Conservation (phyloP, 2,113 vertebrate species). For the Coptodon bakossiorum region DNA sequence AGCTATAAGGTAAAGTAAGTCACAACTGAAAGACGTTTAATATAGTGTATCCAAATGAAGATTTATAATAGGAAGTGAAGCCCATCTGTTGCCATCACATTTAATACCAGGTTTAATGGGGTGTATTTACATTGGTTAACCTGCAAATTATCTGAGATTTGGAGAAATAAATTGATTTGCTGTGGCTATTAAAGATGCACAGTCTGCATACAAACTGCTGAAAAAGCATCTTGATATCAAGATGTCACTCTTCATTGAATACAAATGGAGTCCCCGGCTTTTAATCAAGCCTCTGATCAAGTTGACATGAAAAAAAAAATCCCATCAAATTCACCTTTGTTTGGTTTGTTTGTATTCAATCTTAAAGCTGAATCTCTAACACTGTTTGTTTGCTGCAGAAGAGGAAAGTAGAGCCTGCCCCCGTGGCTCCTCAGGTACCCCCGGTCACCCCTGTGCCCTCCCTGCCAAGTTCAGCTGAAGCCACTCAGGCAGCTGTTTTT, state of each 20-base stretch:
- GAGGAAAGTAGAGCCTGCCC: conserved; percentile 83
- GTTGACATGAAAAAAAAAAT: background rate
- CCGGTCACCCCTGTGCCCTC: conserved; percentile 77
- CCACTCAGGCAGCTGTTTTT: conserved; percentile 78
- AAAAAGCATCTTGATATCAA: background rate
- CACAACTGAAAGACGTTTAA: background rate
- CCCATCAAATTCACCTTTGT: background rate
- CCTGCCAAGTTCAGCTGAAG: conserved; percentile 75
- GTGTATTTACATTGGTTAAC: background rate
- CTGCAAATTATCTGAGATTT: background rate
- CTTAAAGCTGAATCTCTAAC: background rate
- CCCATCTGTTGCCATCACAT: background rate
- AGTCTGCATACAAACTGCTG: background rate
- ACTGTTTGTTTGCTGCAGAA: conserved; percentile 72
- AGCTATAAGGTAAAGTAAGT: background rate
- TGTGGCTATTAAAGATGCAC: conserved; percentile 16
- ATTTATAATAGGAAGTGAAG: background rate
- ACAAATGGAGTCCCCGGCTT: background rate
- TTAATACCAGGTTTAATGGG: conserved; percentile 36
- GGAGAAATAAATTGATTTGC: background rate
- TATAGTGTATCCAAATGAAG: background rate
- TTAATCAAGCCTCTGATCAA: background rate
- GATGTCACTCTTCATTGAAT: background rate
- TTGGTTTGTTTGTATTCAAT: background rate
- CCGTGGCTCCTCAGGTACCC: conserved; percentile 70